These are phyloP conservation scores for Rhagoletis pomonella DNA, from an alignment of 1,140 invertebrate species.

Conservation along the genomic window DNA sequence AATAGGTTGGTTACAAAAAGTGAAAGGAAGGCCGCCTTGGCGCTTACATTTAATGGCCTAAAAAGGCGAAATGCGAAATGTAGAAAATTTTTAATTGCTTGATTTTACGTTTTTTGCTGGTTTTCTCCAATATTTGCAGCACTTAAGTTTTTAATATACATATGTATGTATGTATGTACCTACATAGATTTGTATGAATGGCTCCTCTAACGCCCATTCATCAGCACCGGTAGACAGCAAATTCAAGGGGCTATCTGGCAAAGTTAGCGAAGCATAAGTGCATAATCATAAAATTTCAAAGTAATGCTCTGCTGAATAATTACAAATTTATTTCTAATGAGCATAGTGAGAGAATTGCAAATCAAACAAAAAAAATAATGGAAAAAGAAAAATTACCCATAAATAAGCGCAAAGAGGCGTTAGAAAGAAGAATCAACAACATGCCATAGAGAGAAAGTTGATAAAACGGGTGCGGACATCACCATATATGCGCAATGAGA, in stretches of 20 bases:
- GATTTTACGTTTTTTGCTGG: background rate
- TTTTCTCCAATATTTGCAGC: background rate
- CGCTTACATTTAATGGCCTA: constrained; percentile 34
- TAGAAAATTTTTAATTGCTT: constrained; percentile 24
- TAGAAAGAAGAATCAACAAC: background rate
- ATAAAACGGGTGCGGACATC: background rate
- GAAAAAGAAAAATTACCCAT: constrained; percentile 15
- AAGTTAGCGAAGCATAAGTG: background rate
- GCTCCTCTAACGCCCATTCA: background rate
- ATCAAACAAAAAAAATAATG: background rate
- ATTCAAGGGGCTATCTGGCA: background rate
- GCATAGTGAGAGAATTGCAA: background rate
- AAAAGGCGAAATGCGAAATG: background rate
- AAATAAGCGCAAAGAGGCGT: background rate
- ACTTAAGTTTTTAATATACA: too few species aligned
- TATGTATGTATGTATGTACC: too few species aligned
- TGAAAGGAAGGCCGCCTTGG: constrained; percentile 1
- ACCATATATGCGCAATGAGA: background rate
- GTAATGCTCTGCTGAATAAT: background rate
- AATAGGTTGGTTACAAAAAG: background rate
- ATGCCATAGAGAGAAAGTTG: constrained; percentile 42
- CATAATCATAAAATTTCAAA: constrained; percentile 16
- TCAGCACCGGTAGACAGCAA: background rate
- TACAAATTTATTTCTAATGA: constrained; percentile 30
- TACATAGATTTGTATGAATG: too few species aligned